A percentile compares a stretch with the other conserved stretches of the same genome.
Conservation (phyloP, 2,797 vertebrate species). For the Epinephelus awoara region DNA sequence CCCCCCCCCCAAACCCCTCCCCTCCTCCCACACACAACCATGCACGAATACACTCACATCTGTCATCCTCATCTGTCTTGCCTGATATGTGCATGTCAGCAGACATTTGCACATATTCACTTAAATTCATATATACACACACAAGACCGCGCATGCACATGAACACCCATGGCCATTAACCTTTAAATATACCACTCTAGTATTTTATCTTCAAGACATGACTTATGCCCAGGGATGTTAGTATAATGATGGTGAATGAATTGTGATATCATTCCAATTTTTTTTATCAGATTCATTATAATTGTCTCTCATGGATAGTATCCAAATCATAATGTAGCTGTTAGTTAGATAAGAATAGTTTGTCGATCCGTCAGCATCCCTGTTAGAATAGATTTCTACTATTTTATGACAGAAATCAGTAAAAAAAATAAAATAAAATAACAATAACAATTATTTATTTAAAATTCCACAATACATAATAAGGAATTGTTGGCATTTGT, state of each 20-base stretch:
- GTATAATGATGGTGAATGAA: constrained; percentile 56
- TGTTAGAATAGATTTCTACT: neutral
- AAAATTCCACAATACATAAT: neutral
- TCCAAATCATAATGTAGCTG: neutral
- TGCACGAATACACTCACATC: constrained; percentile 78
- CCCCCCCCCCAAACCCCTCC: neutral
- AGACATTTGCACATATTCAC: constrained; percentile 71
- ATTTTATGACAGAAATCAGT: neutral
- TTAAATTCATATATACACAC: constrained; percentile 49
- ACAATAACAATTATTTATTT: neutral
- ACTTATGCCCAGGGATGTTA: constrained; percentile 51
- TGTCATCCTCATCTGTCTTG: constrained; percentile 81
- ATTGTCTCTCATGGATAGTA: constrained; percentile 19
- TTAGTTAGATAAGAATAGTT: constrained; percentile 5
- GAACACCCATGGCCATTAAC: constrained; percentile 69
- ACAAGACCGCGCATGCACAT: constrained; percentile 33
- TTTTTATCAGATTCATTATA: constrained; percentile 17
- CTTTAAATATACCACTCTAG: constrained; percentile 69
- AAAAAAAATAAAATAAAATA: neutral
- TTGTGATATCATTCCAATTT: constrained; percentile 42
- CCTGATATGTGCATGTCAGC: constrained; percentile 70
- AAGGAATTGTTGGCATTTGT: neutral
- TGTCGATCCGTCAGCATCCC: constrained; percentile 1
- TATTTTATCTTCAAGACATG: constrained; percentile 67
- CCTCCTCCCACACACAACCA: constrained; percentile 48